phyloP scores from a whole-genome alignment of 2,797 vertebrate species.

The Nyctalus aviator region DNA sequence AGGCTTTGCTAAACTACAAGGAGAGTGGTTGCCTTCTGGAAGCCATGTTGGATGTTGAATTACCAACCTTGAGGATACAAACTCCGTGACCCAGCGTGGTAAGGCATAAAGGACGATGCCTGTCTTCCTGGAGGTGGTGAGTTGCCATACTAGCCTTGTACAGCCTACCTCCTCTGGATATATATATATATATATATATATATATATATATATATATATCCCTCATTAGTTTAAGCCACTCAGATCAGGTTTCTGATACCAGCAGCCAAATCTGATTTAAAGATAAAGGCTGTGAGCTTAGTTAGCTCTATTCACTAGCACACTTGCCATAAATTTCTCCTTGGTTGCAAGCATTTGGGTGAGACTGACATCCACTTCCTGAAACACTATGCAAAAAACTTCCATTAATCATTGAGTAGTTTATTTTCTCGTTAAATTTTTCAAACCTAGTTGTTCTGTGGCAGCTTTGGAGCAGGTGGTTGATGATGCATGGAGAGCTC shows the following conservation, averaged over 20 bases:
- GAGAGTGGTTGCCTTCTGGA: neutral
- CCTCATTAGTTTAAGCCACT: neutral
- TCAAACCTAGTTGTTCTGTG: neutral
- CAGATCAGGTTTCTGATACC: neutral
- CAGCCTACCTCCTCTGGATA: neutral
- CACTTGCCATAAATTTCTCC: neutral
- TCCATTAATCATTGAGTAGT: neutral
- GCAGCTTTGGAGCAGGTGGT: constrained; percentile 4
- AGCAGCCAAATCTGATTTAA: constrained; percentile 3
- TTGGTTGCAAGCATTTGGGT: neutral
- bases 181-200: no score
- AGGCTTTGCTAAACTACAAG: neutral
- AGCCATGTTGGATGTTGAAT: neutral
- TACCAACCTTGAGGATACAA: neutral
- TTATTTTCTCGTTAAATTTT: constrained; percentile 51
- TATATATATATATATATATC: no score
- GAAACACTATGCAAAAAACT: neutral
- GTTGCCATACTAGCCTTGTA: neutral
- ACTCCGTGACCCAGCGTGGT: neutral
- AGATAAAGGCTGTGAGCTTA: neutral
- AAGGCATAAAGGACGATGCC: neutral
- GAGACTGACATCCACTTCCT: constrained; percentile 11
- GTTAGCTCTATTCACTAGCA: neutral
- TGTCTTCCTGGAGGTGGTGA: neutral
- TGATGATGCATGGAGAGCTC: neutral